These are phyloP conservation scores for Drosophila glabriapex DNA, from an alignment of 2,888 invertebrate genomes.

Conservation along the genomic window DNA sequence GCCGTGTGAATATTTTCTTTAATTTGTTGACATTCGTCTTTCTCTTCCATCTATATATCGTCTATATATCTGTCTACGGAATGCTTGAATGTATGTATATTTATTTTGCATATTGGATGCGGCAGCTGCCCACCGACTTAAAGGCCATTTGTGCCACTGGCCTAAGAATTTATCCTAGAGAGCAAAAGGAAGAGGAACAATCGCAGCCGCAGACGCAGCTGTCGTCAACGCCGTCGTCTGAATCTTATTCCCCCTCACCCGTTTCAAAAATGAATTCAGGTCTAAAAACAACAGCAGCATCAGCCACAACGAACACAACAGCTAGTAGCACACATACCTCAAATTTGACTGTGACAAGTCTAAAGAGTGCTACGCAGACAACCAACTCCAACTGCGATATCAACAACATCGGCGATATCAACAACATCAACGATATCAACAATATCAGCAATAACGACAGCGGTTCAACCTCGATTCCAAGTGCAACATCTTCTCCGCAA, in stretches of 20 bases:
- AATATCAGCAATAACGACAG: slow-evolving; percentile 7
- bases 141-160: slow-evolving; percentile 48
- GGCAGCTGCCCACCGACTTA: slow-evolving; percentile 49
- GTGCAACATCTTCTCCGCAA: slow-evolving; percentile 10
- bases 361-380: slow-evolving; percentile 14
- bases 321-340: slow-evolving; percentile 4
- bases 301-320: slow-evolving; percentile 11
- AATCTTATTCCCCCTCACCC: not conserved
- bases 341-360: slow-evolving; percentile 29
- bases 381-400: slow-evolving; percentile 2
- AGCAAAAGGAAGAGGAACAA: slow-evolving; percentile 23
- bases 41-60: slow-evolving; percentile 7
- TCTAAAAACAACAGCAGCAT: not conserved
- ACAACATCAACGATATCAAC: slow-evolving; percentile 15
- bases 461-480: slow-evolving; percentile 9
- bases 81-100: slow-evolving; percentile 29
- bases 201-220: slow-evolving; percentile 2
- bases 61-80: slow-evolving; percentile 18
- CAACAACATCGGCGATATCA: not conserved
- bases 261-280: slow-evolving; percentile 8
- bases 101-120: slow-evolving; percentile 29
- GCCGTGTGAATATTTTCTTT: not conserved
- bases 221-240: not conserved
- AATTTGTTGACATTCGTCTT: not conserved
- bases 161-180: slow-evolving; percentile 59